Base-by-base conservation (phyloP, 2,888 invertebrate species). In the Acrocera orbiculus region DNA sequence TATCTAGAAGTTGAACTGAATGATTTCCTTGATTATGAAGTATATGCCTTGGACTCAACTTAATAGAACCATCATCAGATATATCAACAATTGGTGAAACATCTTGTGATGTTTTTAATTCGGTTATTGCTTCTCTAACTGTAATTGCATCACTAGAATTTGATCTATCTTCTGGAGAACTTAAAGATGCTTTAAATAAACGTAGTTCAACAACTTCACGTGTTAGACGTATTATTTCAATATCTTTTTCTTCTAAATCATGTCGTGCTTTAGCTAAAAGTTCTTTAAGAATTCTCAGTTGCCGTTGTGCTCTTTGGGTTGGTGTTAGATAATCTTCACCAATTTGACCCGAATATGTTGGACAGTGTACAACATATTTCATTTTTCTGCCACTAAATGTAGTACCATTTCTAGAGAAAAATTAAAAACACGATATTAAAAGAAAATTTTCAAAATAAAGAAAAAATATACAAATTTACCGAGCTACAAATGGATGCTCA, bases 261-360 rank as follows among this genome's bases (percentile, higher is more conserved):
- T 72, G 73, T 39, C 74, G 75, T 8, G 82, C 80, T 46, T 78
- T 74, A 40, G 67, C 68, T 29, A 85, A 64, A 4, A 82, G 60
- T 38, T 68, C 67, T 62, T 80, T 76, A 16, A 86, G 69, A 37
- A 77, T 71, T 40, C 77, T 68, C 23, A 87, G 75, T 56, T 85
- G 82, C 44, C 75, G 67, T 48, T 82, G 78, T 8, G 83, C 83
- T 39, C 86, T 65, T 54, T 87, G 87, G 2, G 86, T 87, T 10
- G 87, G 87, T 32, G 87, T 87, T 37, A 86, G 66, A 56, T 87
- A 87, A 48, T 85, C 81, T 39, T 82, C 77, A 27, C 76, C 78
- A 30, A 78, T 74, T 30, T 75, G 71, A 2, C 76, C 76, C 5
- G 76, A 73, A 54, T 80, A 76, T 43, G 79, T 75, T 34, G 81